Percentiles rank a stretch among this genome's conserved stretches.
phyloP scores from a whole-genome alignment of 2,888 invertebrate species.

The Eubasilissa splendida region DNA sequence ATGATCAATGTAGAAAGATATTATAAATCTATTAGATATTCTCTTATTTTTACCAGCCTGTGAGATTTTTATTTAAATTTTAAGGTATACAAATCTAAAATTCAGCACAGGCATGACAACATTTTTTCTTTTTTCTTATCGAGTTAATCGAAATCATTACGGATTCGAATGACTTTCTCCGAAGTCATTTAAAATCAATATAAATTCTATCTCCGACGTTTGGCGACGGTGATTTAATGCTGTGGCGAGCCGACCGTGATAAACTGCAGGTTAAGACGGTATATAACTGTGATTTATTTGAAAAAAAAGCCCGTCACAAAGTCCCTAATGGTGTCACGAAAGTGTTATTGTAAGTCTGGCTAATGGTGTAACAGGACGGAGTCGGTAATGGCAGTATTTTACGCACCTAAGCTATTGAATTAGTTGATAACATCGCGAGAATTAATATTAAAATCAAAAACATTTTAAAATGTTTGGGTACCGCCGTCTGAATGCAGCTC shows the following conservation, averaged over 20 bases:
- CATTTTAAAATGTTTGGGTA: too few species aligned
- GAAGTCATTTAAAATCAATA: conserved; percentile 4
- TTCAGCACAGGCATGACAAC: background rate
- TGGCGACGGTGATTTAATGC: background rate
- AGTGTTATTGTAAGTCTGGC: background rate
- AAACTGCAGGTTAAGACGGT: background rate
- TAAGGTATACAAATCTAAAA: background rate
- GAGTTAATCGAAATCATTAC: background rate
- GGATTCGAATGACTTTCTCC: background rate
- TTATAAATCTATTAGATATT: too few species aligned
- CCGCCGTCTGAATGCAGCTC: too few species aligned
- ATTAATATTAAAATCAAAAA: background rate
- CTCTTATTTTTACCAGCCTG: too few species aligned
- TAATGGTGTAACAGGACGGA: background rate
- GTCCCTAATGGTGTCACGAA: background rate
- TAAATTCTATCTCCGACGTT: background rate
- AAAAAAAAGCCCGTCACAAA: background rate
- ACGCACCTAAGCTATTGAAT: background rate
- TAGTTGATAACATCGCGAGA: background rate
- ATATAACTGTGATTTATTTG: conserved; percentile 3
- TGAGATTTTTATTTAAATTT: background rate
- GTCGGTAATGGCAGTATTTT: background rate
- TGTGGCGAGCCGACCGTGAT: background rate
- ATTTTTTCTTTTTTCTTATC: background rate
- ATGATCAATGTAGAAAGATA: too few species aligned